Percentiles rank a stretch among this genome's conserved stretches.
These are phyloP conservation scores for Falco naumanni DNA, from an alignment of 2,797 vertebrate genomes.

Conservation along the genomic window DNA sequence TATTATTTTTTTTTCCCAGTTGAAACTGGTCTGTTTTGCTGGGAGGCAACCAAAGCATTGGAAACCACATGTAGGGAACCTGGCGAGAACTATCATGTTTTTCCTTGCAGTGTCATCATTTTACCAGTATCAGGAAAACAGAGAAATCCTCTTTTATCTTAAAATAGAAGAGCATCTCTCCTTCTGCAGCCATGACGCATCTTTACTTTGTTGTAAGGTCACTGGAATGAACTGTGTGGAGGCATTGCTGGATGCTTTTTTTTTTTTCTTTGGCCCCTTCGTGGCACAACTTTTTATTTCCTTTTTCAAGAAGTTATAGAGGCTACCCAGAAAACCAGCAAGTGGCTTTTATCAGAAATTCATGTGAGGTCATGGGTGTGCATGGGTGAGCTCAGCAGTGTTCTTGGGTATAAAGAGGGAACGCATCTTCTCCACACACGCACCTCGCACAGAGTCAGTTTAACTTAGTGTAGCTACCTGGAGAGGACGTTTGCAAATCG, in stretches of 20 bases:
- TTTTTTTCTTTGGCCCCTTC: not conserved
- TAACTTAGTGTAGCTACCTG: accelerated
- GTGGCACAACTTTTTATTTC: not conserved
- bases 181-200: accelerated
- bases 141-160: not conserved
- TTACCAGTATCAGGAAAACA: not conserved
- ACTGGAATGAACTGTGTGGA: not conserved
- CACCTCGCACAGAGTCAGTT: accelerated
- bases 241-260: not conserved
- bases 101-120: not conserved
- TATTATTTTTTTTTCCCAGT: too few species aligned
- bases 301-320: not conserved
- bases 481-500: not conserved
- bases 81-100: not conserved
- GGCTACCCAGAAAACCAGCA: not conserved
- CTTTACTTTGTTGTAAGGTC: not conserved
- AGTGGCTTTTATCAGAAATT: not conserved
- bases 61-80: not conserved
- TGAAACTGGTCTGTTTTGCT: not conserved
- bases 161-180: not conserved
- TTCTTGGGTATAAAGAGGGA: too few species aligned
- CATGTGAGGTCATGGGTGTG: accelerated
- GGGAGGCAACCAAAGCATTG: not conserved
- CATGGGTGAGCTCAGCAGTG: not conserved
- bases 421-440: accelerated